These are phyloP conservation scores for Cephalopterus ornatus DNA, from an alignment of 2,113 vertebrate species.

Conservation along the genomic window DNA sequence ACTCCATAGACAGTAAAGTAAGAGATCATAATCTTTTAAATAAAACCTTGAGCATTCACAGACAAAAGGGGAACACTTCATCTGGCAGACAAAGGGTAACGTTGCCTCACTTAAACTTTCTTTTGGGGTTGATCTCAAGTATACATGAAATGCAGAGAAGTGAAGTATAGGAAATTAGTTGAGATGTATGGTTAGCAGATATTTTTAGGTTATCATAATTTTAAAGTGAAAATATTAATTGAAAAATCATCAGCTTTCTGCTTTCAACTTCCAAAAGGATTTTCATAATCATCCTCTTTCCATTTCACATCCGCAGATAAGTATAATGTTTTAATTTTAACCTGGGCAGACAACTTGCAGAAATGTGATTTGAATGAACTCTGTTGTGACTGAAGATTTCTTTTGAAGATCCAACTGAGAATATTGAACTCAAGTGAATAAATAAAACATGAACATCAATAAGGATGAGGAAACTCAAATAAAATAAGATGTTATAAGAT, in stretches of 20 bases:
- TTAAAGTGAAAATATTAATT: not conserved
- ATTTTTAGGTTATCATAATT: not conserved
- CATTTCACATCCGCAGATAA: not conserved
- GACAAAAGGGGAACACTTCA: not conserved
- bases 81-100: not conserved
- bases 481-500: not conserved
- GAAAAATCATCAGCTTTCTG: not conserved
- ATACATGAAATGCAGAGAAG: not conserved
- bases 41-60: not conserved
- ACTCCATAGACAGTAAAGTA: not conserved
- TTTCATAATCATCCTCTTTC: not conserved
- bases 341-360: not conserved
- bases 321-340: slow-evolving; percentile 6
- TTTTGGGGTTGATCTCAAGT: not conserved
- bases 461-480: slow-evolving; percentile 17
- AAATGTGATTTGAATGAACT: slow-evolving; percentile 28
- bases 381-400: not conserved
- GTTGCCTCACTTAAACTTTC: not conserved
- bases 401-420: slow-evolving; percentile 36
- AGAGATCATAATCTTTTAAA: not conserved
- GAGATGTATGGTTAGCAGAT: not conserved
- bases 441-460: slow-evolving; percentile 39
- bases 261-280: not conserved
- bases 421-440: slow-evolving; percentile 45
- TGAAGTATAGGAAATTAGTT: not conserved